Evolutionary conservation across 92 coral and sea anemone species (phyloP).

Genomic region (Epizoanthus scotinus): DNA sequence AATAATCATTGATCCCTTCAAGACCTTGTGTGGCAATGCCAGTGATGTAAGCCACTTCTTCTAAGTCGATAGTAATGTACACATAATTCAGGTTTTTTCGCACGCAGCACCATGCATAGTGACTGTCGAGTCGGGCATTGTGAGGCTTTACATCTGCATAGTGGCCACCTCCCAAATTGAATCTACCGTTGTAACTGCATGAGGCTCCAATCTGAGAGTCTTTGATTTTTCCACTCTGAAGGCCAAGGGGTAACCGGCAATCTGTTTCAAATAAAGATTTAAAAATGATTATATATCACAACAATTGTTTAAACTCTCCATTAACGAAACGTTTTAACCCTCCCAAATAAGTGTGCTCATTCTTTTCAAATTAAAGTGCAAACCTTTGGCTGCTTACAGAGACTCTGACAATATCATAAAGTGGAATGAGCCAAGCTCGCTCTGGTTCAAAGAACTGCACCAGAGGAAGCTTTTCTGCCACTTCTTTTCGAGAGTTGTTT

Average conservation of each 20-base stretch:
- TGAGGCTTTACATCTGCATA: slow-evolving; percentile 5
- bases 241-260: slow-evolving; percentile 19
- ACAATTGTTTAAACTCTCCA: no score
- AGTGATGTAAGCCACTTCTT: slow-evolving; percentile 9
- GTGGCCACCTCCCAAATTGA: slow-evolving; percentile 23
- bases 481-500: no score
- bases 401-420: no score
- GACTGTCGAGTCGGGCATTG: slow-evolving; percentile 9
- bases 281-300: no score
- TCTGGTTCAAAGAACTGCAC: no score
- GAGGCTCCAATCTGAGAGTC: slow-evolving; percentile 22
- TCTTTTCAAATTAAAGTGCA: no score
- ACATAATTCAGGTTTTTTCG: not conserved
- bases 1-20: slow-evolving; percentile 31
- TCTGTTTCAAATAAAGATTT: not conserved
- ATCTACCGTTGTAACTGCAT: not conserved
- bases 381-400: no score
- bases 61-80: slow-evolving; percentile 19
- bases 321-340: no score
- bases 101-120: slow-evolving; percentile 15
- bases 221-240: slow-evolving; percentile 30
- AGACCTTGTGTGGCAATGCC: slow-evolving; percentile 30
- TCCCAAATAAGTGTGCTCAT: no score
- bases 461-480: no score
- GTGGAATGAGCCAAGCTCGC: no score